Conservation (phyloP, 2,797 vertebrate genomes). For the Oreonectes daqikongensis region DNA sequence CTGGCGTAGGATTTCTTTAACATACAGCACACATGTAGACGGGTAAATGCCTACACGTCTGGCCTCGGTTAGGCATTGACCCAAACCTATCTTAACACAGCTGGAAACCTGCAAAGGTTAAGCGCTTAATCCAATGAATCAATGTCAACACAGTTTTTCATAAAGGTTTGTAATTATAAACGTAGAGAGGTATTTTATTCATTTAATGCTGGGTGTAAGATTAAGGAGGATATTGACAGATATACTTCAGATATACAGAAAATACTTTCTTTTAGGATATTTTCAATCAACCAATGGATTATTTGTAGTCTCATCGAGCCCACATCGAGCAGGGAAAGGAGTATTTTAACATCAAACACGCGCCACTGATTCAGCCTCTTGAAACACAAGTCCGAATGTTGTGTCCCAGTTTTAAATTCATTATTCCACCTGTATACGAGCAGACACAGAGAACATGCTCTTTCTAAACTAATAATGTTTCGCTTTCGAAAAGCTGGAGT, state of each 20-base stretch:
- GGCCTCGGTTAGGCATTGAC: background rate
- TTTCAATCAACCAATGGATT: background rate
- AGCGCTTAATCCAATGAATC: conserved; percentile 25
- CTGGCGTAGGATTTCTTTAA: background rate
- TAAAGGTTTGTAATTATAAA: conserved; percentile 2
- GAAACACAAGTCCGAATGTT: background rate
- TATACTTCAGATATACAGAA: too few species aligned
- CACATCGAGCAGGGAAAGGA: too few species aligned
- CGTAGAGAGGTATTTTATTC: background rate
- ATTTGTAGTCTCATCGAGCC: background rate
- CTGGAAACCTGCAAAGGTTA: conserved; percentile 47
- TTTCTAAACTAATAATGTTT: conserved; percentile 14
- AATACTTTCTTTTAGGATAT: background rate
- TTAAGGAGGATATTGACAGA: too few species aligned
- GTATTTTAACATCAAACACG: background rate
- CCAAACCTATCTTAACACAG: conserved; percentile 9
- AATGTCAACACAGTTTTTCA: conserved; percentile 25
- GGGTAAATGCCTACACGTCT: conserved; percentile 6
- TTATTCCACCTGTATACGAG: background rate
- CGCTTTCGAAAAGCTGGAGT: conserved; percentile 4
- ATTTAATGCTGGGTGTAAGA: too few species aligned
- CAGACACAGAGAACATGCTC: background rate
- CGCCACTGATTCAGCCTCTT: background rate
- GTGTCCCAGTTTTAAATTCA: background rate
- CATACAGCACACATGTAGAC: conserved; percentile 3